phyloP scores from a whole-genome alignment of 1,140 invertebrate genomes.

The Prorops nasuta region DNA sequence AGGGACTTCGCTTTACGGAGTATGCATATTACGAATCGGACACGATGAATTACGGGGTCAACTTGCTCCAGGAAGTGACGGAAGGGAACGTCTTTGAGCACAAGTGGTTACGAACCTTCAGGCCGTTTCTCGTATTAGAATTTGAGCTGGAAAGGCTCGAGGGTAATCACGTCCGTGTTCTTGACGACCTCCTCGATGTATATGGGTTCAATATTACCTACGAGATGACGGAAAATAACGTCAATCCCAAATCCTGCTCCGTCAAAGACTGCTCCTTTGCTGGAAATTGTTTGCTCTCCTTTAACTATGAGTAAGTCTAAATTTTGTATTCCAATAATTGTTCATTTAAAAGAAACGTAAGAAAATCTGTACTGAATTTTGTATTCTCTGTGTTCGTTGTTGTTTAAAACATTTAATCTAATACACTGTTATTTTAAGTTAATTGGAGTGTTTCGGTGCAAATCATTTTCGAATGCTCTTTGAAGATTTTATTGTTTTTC shows the following conservation, averaged over 20 bases:
- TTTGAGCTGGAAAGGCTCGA: constrained; percentile 72
- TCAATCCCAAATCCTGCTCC: constrained; percentile 67
- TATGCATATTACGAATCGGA: constrained; percentile 75
- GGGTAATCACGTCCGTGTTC: constrained; percentile 78
- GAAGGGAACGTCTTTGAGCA: constrained; percentile 71
- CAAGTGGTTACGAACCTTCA: constrained; percentile 67
- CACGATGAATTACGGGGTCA: constrained; percentile 64
- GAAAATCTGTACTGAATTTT: background rate
- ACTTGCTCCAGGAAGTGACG: constrained; percentile 63
- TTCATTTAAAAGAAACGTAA: background rate
- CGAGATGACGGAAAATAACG: constrained; percentile 64
- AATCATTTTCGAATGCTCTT: too few species aligned
- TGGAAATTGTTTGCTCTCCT: constrained; percentile 75
- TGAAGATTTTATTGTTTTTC: too few species aligned
- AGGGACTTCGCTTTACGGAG: constrained; percentile 78
- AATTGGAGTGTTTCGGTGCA: too few species aligned
- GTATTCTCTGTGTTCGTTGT: too few species aligned
- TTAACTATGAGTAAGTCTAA: constrained; percentile 69
- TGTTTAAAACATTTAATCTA: too few species aligned
- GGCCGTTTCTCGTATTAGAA: constrained; percentile 76
- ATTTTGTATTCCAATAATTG: too few species aligned
- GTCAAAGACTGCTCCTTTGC: constrained; percentile 77
- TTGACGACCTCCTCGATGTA: constrained; percentile 77
- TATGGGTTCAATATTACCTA: constrained; percentile 93
- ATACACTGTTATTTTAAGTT: too few species aligned